These are phyloP conservation scores for Drosophila phalerata DNA, from an alignment of 2,888 invertebrate genomes.

Conservation along the genomic window DNA sequence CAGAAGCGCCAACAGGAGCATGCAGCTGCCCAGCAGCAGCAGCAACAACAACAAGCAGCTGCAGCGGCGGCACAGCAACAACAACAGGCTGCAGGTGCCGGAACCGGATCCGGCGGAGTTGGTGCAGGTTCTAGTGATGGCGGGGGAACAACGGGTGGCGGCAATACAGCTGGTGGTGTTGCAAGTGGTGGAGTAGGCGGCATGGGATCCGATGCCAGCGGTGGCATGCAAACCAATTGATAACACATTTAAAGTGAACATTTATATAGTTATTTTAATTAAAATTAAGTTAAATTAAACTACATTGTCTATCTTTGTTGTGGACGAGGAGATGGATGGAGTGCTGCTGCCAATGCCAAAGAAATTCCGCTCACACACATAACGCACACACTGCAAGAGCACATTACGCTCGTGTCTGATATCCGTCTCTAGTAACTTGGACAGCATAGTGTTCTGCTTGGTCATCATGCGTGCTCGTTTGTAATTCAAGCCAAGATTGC, in stretches of 20 bases:
- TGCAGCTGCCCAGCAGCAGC: constrained; percentile 65
- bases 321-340: background rate
- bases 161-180: background rate
- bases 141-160: constrained; percentile 3
- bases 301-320: background rate
- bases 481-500: constrained; percentile 76
- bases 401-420: constrained; percentile 95
- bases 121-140: constrained; percentile 34
- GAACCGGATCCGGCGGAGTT: constrained; percentile 14
- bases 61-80: constrained; percentile 69
- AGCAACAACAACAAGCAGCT: constrained; percentile 70
- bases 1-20: constrained; percentile 83
- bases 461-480: constrained; percentile 57
- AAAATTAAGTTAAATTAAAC: constrained; percentile 19
- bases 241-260: background rate
- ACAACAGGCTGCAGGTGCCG: constrained; percentile 47
- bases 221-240: constrained; percentile 42
- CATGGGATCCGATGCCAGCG: constrained; percentile 31
- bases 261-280: constrained; percentile 21
- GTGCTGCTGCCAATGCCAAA: constrained; percentile 86
- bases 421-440: constrained; percentile 91
- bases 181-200: constrained; percentile 14
- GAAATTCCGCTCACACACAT: constrained; percentile 91
- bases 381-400: constrained; percentile 93
- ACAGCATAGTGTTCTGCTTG: constrained; percentile 87